Evolutionary conservation across 1,140 invertebrate species (phyloP).

Genomic region (Atta cephalotes): DNA sequence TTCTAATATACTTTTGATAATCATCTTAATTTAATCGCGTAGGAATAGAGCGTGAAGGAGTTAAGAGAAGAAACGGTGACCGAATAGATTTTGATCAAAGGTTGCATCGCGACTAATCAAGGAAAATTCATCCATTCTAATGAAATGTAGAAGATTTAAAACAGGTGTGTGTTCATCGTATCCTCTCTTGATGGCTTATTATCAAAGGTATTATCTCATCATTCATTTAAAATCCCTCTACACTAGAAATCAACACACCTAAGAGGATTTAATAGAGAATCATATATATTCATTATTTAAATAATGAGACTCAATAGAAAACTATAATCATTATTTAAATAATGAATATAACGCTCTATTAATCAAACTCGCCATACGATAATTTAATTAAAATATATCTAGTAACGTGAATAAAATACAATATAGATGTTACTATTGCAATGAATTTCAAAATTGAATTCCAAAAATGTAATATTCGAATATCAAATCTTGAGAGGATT

Average conservation of each 20-base stretch:
- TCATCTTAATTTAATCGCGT: conserved; percentile 2
- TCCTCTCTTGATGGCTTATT: background rate
- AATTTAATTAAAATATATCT: background rate
- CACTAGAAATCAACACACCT: background rate
- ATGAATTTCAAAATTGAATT: background rate
- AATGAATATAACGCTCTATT: no score
- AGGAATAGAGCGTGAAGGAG: conserved; percentile 20
- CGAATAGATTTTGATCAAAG: conserved; percentile 26
- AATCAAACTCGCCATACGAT: no score
- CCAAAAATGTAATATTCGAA: background rate
- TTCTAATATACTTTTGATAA: background rate
- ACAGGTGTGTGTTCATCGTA: background rate
- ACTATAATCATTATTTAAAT: no score
- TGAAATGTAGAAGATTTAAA: background rate
- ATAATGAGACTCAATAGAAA: no score
- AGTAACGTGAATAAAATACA: background rate
- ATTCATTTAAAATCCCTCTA: background rate
- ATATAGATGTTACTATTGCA: background rate
- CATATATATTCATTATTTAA: background rate
- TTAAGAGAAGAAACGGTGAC: background rate
- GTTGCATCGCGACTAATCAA: conserved; percentile 10
- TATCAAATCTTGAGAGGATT: background rate
- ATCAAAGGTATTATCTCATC: background rate
- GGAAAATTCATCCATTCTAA: conserved; percentile 36
- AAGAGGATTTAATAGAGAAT: background rate